These are phyloP conservation scores for Polydrusus pterygomalis DNA, from an alignment of 2,888 invertebrate species.

Conservation along the genomic window DNA sequence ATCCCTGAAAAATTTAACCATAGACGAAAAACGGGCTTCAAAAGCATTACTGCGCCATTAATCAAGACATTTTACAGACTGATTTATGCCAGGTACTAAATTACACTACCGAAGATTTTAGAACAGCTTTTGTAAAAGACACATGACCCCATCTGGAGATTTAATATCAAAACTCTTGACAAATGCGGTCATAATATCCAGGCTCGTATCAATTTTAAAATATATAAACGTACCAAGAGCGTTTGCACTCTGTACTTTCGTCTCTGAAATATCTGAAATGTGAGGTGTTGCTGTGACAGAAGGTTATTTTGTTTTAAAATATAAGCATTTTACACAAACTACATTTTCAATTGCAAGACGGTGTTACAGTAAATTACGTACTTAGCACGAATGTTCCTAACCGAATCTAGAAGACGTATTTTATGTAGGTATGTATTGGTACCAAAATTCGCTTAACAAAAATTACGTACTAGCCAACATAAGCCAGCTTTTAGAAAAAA, in stretches of 20 bases:
- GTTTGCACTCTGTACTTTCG: conserved; percentile 10
- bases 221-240: conserved; percentile 46
- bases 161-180: conserved; percentile 64
- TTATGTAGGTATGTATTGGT: too few relatives aligned
- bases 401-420: too few relatives aligned
- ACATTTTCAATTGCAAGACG: too few relatives aligned
- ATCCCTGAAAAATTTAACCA: conserved; percentile 39
- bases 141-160: conserved; percentile 63
- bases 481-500: too few relatives aligned
- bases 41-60: conserved; percentile 53
- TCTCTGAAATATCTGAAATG: neutral
- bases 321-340: too few relatives aligned
- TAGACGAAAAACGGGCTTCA: conserved; percentile 41
- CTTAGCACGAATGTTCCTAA: too few relatives aligned
- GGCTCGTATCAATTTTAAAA: conserved; percentile 56
- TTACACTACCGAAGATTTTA: conserved; percentile 61
- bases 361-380: too few relatives aligned
- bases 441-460: too few relatives aligned
- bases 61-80: conserved; percentile 50
- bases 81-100: conserved; percentile 63
- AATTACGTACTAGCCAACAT: too few relatives aligned
- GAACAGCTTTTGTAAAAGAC: conserved; percentile 62
- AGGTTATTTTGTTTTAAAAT: neutral
- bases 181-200: conserved; percentile 60
- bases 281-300: conserved; percentile 4